Percentiles rank a stretch among this genome's conserved stretches.
Conservation (phyloP, 2,797 vertebrate genomes). For the Bryconaethiops microstoma region DNA sequence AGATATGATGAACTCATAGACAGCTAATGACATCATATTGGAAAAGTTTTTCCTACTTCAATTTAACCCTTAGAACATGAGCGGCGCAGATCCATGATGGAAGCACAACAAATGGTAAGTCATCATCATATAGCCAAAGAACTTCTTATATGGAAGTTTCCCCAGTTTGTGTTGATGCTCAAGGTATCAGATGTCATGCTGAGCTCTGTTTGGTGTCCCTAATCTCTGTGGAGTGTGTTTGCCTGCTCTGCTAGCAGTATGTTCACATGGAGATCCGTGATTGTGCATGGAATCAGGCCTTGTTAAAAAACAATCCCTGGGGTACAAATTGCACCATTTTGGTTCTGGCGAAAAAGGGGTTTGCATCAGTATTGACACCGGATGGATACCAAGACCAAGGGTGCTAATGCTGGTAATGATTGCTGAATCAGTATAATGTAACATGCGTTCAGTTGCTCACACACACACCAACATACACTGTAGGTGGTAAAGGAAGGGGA, state of each 20-base stretch:
- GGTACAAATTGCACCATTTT: conserved; percentile 50
- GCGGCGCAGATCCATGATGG: too few relatives aligned
- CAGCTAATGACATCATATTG: too few relatives aligned
- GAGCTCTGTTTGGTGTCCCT: too few relatives aligned
- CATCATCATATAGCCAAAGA: too few relatives aligned
- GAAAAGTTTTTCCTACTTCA: too few relatives aligned
- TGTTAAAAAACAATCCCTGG: conserved; percentile 60
- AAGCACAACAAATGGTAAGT: too few relatives aligned
- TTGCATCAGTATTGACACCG: conserved; percentile 63
- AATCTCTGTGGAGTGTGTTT: conserved; percentile 21
- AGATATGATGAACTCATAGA: too few relatives aligned
- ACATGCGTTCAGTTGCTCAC: not conserved
- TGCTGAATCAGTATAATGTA: conserved; percentile 13
- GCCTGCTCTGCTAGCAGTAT: not conserved
- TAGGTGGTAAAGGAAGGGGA: conserved; percentile 24
- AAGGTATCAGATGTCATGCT: too few relatives aligned
- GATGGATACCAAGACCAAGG: conserved; percentile 40
- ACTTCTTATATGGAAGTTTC: too few relatives aligned
- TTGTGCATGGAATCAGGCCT: conserved; percentile 53
- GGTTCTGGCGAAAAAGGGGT: conserved; percentile 58
- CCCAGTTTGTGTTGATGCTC: too few relatives aligned
- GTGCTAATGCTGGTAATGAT: conserved; percentile 19
- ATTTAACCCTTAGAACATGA: too few relatives aligned
- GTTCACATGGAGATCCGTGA: conserved; percentile 18
- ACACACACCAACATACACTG: not conserved